Conservation (phyloP, 2,888 invertebrate species). For the Epirrita christyi region DNA sequence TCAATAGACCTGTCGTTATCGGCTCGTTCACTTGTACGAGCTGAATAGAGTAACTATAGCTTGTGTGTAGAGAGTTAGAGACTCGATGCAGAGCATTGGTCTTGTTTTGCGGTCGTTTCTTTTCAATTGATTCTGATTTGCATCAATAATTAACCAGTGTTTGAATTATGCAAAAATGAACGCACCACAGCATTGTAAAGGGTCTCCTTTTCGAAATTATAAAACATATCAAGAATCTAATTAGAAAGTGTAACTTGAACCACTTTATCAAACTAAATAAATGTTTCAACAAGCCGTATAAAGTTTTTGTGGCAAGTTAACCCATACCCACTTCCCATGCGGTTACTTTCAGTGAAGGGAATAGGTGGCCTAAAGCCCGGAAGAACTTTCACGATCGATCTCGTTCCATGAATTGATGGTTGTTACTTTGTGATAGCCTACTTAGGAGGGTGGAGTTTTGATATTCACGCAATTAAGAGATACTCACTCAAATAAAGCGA, state of each 20-base stretch:
- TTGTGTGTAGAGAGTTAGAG: conserved; percentile 1
- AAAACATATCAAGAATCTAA: no score
- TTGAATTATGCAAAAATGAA: no score
- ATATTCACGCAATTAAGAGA: conserved; percentile 12
- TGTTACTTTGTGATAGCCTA: conserved; percentile 23
- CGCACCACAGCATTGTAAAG: no score
- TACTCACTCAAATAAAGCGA: neutral
- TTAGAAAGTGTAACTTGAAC: neutral
- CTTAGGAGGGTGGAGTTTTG: conserved; percentile 17
- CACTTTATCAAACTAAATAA: conserved; percentile 9
- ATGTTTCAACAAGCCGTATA: conserved; percentile 20
- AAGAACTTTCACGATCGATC: conserved; percentile 40
- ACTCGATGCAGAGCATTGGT: conserved; percentile 11
- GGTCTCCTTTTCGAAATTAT: no score
- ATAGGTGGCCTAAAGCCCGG: conserved; percentile 28
- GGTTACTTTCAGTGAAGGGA: conserved; percentile 27
- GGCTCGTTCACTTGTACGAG: conserved; percentile 35
- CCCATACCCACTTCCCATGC: conserved; percentile 27
- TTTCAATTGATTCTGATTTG: conserved; percentile 4
- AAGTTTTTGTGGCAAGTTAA: conserved; percentile 28
- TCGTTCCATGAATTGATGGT: conserved; percentile 35
- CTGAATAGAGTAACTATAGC: conserved; percentile 21
- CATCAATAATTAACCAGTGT: conserved; percentile 5
- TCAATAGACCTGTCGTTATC: conserved; percentile 48
- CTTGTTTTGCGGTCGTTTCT: conserved; percentile 8